These are phyloP conservation scores for Pelagia noctiluca DNA, from an alignment of 30 jellyfish, hydroid and myxozoan genomes.

Conservation along the genomic window DNA sequence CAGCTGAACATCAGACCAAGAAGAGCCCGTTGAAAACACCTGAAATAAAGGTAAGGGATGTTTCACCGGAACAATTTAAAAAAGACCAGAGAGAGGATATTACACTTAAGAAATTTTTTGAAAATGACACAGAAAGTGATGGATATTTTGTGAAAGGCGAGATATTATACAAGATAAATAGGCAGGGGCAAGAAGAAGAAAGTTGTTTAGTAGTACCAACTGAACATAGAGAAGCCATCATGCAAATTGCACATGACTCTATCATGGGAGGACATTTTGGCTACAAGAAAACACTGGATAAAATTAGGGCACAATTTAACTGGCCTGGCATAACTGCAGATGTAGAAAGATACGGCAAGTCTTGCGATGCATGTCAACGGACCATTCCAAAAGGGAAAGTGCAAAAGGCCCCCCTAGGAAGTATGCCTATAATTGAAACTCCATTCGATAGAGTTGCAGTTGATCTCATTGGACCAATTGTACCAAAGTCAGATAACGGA, in stretches of 20 bases:
- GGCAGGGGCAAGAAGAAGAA: too few relatives aligned
- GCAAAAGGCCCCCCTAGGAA: constrained; percentile 39
- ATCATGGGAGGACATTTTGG: too few relatives aligned
- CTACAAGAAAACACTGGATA: constrained; percentile 25
- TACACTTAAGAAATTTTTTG: constrained; percentile 5
- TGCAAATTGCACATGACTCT: constrained; percentile 1
- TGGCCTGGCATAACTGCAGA: constrained; percentile 57
- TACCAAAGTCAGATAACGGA: constrained; percentile 20
- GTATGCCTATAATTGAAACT: constrained; percentile 20
- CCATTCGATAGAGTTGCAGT: constrained; percentile 56
- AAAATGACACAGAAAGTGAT: neutral
- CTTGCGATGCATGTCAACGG: constrained; percentile 26
- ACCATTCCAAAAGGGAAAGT: constrained; percentile 5
- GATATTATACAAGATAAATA: neutral
- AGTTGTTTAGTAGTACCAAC: constrained; percentile 22
- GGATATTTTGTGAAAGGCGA: neutral
- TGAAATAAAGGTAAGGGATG: constrained; percentile 27
- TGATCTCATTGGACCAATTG: constrained; percentile 37
- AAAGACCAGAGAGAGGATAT: constrained; percentile 31
- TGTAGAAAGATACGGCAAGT: constrained; percentile 6
- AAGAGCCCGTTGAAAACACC: constrained; percentile 42
- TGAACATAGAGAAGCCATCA: constrained; percentile 13
- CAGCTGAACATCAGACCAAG: constrained; percentile 42
- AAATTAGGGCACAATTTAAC: neutral
- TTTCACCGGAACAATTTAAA: constrained; percentile 30